phyloP scores from a whole-genome alignment of 2,113 vertebrate species.

The Microtus ochrogaster region DNA sequence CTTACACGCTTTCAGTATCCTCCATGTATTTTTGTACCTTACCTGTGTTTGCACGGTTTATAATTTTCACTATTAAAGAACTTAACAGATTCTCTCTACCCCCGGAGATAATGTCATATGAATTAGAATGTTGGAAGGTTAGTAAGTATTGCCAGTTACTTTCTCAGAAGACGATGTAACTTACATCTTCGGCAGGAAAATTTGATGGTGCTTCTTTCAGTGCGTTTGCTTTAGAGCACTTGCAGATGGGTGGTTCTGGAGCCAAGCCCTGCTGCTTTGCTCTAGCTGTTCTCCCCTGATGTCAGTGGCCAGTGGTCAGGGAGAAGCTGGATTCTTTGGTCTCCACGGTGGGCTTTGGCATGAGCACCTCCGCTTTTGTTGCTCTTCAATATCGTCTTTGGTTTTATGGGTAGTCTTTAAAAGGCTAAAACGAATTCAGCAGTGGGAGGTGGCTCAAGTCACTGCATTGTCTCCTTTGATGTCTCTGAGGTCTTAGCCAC shows the following conservation, averaged over 20 bases:
- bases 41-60: background rate
- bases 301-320: background rate
- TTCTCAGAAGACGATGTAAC: background rate
- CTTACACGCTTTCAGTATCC: background rate
- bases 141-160: background rate
- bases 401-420: background rate
- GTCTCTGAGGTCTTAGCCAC: slow-evolving; percentile 32
- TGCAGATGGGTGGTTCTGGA: background rate
- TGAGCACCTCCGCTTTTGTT: background rate
- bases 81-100: background rate
- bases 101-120: background rate
- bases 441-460: background rate
- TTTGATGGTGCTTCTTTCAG: background rate
- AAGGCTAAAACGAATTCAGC: background rate
- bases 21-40: background rate
- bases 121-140: background rate
- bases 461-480: too few relatives aligned
- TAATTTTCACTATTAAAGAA: background rate
- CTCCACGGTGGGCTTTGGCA: background rate
- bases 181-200: background rate
- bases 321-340: background rate
- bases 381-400: background rate
- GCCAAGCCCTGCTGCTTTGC: background rate
- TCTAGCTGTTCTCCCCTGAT: fast-evolving
- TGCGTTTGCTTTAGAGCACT: background rate